phyloP scores from a whole-genome alignment of 2,888 invertebrate species.

The Euplagia quadripunctaria region DNA sequence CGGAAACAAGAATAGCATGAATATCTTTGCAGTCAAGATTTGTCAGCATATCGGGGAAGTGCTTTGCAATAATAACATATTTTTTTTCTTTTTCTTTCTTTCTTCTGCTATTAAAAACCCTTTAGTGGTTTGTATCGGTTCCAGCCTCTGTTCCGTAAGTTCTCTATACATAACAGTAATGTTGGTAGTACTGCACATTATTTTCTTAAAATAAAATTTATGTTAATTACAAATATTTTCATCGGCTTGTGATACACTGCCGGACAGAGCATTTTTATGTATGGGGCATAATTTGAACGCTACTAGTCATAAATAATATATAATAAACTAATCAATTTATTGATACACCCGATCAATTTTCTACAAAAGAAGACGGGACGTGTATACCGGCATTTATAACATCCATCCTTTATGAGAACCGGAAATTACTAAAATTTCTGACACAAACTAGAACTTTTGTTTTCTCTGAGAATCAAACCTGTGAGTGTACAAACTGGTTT shows the following conservation, averaged over 20 bases:
- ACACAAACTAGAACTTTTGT: conserved; percentile 9
- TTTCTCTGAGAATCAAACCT: conserved; percentile 8
- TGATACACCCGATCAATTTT: not conserved
- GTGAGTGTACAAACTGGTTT: conserved; percentile 4
- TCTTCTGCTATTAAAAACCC: too few species aligned
- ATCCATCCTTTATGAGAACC: conserved; percentile 13
- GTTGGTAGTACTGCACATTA: not conserved
- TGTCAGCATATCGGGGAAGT: too few species aligned
- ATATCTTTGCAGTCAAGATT: too few species aligned
- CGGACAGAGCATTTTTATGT: not conserved
- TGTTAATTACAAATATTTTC: not conserved
- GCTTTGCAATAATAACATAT: too few species aligned
- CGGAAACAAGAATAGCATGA: too few species aligned
- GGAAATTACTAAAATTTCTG: conserved; percentile 15
- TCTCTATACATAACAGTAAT: too few species aligned
- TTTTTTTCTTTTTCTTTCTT: too few species aligned
- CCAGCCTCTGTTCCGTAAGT: too few species aligned
- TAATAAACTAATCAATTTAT: conserved; percentile 8
- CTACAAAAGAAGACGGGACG: conserved; percentile 1
- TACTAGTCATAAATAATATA: not conserved
- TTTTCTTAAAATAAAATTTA: not conserved
- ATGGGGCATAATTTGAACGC: not conserved
- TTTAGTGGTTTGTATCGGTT: too few species aligned
- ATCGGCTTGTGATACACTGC: not conserved
- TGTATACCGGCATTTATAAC: conserved; percentile 9